These are phyloP conservation scores for Colius striatus DNA, from an alignment of 2,113 vertebrate genomes.

Conservation along the genomic window DNA sequence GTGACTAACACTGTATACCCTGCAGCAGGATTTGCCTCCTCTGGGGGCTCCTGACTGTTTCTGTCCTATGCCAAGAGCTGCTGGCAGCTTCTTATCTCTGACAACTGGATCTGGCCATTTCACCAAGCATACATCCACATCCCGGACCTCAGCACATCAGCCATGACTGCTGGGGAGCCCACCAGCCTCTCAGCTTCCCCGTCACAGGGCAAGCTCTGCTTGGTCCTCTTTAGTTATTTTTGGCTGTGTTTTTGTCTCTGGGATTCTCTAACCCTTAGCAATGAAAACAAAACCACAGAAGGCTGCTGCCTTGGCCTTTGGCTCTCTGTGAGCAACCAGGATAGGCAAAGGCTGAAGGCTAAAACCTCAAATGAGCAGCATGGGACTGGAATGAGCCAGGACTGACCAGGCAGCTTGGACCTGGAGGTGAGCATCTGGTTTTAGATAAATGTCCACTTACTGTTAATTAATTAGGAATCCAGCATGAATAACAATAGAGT, in stretches of 20 bases:
- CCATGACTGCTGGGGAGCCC: accelerated
- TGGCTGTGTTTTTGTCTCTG: constrained; percentile 35
- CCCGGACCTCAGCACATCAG: not conserved
- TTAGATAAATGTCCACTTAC: not conserved
- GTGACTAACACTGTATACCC: not conserved
- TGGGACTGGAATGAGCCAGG: constrained; percentile 7
- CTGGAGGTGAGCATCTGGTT: not conserved
- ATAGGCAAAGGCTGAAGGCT: not conserved
- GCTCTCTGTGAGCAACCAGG: not conserved
- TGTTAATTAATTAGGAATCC: constrained; percentile 34
- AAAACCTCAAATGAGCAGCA: not conserved
- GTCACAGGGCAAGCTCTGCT: not conserved
- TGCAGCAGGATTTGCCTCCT: not conserved
- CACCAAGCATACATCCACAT: not conserved
- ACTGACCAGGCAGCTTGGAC: not conserved
- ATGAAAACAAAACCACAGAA: constrained; percentile 25
- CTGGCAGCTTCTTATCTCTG: not conserved
- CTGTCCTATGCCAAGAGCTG: not conserved
- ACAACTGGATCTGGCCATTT: accelerated
- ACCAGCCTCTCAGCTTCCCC: not conserved
- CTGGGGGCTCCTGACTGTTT: not conserved
- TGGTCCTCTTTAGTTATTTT: constrained; percentile 16
- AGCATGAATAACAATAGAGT: not conserved
- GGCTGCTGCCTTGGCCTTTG: constrained; percentile 2
- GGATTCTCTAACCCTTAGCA: constrained; percentile 33